Evolutionary conservation across 2,113 vertebrate species (phyloP).

Genomic region (Paramisgurnus dabryanus): DNA sequence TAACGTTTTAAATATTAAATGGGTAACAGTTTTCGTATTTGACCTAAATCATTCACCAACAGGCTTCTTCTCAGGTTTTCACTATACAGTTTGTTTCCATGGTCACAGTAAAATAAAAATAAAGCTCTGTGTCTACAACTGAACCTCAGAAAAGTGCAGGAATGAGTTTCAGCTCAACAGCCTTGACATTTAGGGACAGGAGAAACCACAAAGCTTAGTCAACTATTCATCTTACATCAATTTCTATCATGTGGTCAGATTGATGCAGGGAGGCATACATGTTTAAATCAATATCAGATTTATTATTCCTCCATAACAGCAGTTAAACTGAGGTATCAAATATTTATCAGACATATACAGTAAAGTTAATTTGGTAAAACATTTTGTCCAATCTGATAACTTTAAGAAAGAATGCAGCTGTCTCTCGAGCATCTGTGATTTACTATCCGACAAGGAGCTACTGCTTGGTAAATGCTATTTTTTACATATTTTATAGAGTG

Average conservation of each 20-base stretch:
- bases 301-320: neutral
- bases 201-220: neutral
- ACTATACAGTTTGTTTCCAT: too few relatives aligned
- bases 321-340: neutral
- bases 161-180: neutral
- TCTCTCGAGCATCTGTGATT: conserved; percentile 4
- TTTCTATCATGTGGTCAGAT: neutral
- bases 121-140: too few relatives aligned
- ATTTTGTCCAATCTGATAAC: neutral
- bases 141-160: too few relatives aligned
- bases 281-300: neutral
- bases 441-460: neutral
- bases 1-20: neutral
- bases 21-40: neutral
- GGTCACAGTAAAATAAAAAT: too few relatives aligned
- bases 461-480: neutral
- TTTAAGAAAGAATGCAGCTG: neutral
- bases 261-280: neutral
- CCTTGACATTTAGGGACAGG: neutral
- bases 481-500: too few relatives aligned
- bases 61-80: too few relatives aligned
- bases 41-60: neutral
- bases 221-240: neutral
- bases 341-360: neutral
- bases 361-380: neutral